Conservation (phyloP, 2,888 invertebrate genomes). For the Gari tellinella region DNA sequence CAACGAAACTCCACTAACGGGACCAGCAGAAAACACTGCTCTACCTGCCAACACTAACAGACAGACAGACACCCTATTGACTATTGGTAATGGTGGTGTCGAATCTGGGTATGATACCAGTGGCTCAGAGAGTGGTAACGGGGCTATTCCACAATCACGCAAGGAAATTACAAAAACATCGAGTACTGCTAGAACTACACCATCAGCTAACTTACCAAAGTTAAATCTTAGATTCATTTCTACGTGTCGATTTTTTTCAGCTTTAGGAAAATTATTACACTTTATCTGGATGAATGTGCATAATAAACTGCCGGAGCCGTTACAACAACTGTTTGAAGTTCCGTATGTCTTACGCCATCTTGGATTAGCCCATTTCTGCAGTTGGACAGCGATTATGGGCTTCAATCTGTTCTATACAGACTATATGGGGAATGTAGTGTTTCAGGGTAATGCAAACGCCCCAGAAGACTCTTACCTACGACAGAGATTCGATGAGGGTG, state of each 20-base stretch:
- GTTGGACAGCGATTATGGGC: constrained; percentile 99
- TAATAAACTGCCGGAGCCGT: constrained; percentile 69
- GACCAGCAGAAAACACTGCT: constrained; percentile 80
- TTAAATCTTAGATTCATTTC: constrained; percentile 9
- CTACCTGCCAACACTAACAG: neutral
- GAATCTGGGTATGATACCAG: constrained; percentile 81
- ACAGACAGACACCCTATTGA: constrained; percentile 18
- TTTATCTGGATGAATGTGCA: constrained; percentile 59
- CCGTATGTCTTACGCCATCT: constrained; percentile 93
- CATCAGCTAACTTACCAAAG: neutral
- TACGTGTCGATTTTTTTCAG: constrained; percentile 41
- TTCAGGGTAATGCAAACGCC: constrained; percentile 90
- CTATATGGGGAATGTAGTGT: constrained; percentile 96
- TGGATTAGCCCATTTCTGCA: constrained; percentile 96
- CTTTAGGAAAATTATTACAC: constrained; percentile 43
- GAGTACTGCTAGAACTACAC: too few relatives aligned
- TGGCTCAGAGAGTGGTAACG: constrained; percentile 60
- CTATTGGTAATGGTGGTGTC: constrained; percentile 31
- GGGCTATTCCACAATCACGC: constrained; percentile 5
- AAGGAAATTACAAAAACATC: too few relatives aligned
- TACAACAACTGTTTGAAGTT: constrained; percentile 87
- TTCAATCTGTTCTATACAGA: constrained; percentile 98
- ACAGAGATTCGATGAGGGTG: constrained; percentile 92
- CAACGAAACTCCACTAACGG: constrained; percentile 90
- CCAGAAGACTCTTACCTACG: constrained; percentile 80